Evolutionary conservation across 2,888 invertebrate species (phyloP).

Genomic region (Cataglyphis cursor): DNA sequence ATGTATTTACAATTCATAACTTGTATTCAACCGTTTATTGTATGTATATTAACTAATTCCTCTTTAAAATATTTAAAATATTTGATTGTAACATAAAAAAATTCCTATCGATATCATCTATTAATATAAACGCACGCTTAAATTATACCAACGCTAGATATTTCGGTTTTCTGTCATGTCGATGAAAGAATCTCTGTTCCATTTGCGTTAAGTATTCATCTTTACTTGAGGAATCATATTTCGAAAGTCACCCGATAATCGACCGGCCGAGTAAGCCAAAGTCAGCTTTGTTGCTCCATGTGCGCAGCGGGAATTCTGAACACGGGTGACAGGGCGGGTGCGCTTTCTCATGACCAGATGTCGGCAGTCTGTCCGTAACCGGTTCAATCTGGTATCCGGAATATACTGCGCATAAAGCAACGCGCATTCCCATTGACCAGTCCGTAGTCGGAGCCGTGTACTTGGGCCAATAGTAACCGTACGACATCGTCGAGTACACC

Average conservation of each 20-base stretch:
- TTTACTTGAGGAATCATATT: not conserved
- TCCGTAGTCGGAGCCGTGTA: constrained; percentile 67
- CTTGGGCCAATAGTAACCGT: constrained; percentile 82
- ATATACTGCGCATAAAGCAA: constrained; percentile 80
- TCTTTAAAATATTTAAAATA: not conserved
- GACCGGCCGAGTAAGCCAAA: constrained; percentile 18
- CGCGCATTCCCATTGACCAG: constrained; percentile 86
- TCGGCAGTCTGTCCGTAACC: constrained; percentile 79
- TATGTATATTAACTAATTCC: not conserved
- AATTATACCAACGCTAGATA: constrained; percentile 27
- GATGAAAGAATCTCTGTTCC: constrained; percentile 5
- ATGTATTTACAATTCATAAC: not conserved
- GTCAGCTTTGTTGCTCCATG: not conserved
- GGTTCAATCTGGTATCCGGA: constrained; percentile 77
- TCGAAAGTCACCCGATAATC: constrained; percentile 11
- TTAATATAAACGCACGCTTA: not conserved
- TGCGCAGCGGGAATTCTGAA: constrained; percentile 20
- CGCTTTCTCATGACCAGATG: constrained; percentile 76
- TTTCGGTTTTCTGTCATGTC: constrained; percentile 32
- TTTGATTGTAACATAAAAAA: not conserved
- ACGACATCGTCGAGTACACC: constrained; percentile 80
- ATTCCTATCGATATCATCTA: not conserved
- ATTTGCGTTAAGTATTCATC: not conserved
- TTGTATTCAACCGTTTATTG: not conserved
- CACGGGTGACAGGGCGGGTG: not conserved